These are phyloP conservation scores for Camelus bactrianus DNA, from an alignment of 2,113 vertebrate genomes.

Conservation along the genomic window DNA sequence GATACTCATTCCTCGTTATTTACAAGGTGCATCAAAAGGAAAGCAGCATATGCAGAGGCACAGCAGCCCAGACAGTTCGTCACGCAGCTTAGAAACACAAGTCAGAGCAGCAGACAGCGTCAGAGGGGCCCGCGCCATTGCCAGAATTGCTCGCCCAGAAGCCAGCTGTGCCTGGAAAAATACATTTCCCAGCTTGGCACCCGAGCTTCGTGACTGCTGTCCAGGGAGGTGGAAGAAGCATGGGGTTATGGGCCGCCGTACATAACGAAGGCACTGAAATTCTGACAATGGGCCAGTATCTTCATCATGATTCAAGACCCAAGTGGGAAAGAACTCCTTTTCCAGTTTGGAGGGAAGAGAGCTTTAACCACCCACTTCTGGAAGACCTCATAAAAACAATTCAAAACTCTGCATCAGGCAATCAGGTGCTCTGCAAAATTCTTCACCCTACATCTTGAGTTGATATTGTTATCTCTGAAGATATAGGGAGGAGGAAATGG, in stretches of 20 bases:
- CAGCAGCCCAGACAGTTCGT: conserved; percentile 47
- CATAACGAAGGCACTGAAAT: conserved; percentile 46
- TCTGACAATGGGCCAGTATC: conserved; percentile 57
- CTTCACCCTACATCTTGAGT: background rate
- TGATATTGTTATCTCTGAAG: background rate
- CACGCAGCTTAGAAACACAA: background rate
- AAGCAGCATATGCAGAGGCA: background rate
- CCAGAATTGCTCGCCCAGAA: conserved; percentile 53
- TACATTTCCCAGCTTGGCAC: conserved; percentile 65
- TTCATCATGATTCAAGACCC: conserved; percentile 64
- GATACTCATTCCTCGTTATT: conserved; percentile 54
- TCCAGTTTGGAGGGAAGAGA: background rate
- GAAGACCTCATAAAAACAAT: background rate
- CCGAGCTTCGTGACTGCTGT: conserved; percentile 26
- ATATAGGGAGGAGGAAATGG: background rate
- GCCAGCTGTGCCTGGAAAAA: conserved; percentile 76
- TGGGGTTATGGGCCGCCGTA: conserved; percentile 48
- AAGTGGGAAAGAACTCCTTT: background rate
- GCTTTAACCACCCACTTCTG: background rate
- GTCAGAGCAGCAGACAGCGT: conserved; percentile 9
- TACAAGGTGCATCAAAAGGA: conserved; percentile 59
- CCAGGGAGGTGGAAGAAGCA: conserved; percentile 65
- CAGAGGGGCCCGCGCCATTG: background rate
- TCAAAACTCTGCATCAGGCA: background rate
- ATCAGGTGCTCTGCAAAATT: background rate